These are phyloP conservation scores for Trichogramma pretiosum DNA, from an alignment of 1,140 invertebrate genomes.

Conservation along the genomic window DNA sequence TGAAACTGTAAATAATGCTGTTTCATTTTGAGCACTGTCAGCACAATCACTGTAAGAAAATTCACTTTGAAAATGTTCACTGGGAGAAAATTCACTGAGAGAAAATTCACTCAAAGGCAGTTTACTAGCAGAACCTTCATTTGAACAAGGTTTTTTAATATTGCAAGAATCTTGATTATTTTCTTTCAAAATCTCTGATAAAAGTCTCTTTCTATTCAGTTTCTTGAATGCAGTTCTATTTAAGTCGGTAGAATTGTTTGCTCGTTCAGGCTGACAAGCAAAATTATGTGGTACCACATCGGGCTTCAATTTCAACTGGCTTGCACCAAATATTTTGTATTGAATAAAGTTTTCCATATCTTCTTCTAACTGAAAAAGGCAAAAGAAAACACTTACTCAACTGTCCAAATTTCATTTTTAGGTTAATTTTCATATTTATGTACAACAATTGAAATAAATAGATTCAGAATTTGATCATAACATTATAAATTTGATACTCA, in stretches of 20 bases:
- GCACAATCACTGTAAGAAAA: background rate
- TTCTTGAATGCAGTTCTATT: background rate
- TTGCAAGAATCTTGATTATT: background rate
- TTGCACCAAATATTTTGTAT: background rate
- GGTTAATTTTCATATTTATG: background rate
- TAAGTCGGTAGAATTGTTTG: background rate
- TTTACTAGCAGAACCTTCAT: background rate
- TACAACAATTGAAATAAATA: background rate
- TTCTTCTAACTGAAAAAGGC: too few relatives aligned
- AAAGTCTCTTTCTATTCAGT: background rate
- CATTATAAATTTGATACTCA: slow-evolving; percentile 11
- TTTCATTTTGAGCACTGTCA: background rate
- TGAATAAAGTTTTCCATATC: too few relatives aligned
- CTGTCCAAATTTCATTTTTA: background rate
- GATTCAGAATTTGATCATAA: slow-evolving; percentile 2
- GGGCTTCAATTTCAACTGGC: background rate
- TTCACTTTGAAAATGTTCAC: background rate
- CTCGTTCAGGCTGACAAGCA: background rate
- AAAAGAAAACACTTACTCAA: too few relatives aligned
- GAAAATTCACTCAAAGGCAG: background rate
- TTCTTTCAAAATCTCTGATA: background rate
- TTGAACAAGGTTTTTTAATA: background rate
- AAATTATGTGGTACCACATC: background rate
- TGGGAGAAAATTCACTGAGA: background rate
- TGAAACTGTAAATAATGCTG: background rate